These are phyloP conservation scores for Trissoscelio sp. DNA, from an alignment of 2,888 invertebrate species.

Conservation along the genomic window DNA sequence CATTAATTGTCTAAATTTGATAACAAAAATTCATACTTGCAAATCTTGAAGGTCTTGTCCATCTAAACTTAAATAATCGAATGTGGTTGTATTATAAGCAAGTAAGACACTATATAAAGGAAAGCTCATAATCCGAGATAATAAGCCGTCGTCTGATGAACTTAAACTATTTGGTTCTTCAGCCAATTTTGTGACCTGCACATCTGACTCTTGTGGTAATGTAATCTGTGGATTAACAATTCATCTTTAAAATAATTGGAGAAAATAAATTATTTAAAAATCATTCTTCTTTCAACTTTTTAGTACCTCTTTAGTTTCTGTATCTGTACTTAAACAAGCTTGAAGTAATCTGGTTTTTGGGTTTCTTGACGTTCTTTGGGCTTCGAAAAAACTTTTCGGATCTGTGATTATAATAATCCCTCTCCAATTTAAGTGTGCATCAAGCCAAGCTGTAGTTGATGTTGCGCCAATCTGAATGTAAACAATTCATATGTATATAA, in stretches of 20 bases:
- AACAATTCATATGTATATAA: neutral
- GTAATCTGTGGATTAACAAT: constrained; percentile 76
- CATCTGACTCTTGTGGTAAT: constrained; percentile 81
- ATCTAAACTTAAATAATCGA: constrained; percentile 89
- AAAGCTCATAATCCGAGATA: constrained; percentile 90
- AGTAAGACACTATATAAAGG: constrained; percentile 92
- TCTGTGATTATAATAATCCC: constrained; percentile 91
- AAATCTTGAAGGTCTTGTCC: constrained; percentile 80
- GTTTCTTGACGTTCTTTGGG: constrained; percentile 83
- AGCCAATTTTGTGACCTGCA: constrained; percentile 81
- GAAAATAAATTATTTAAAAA: constrained; percentile 79
- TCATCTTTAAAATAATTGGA: too few relatives aligned
- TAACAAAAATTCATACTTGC: too few relatives aligned
- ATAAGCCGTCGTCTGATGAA: constrained; percentile 78
- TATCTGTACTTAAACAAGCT: constrained; percentile 91
- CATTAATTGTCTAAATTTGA: too few relatives aligned
- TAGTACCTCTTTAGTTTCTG: constrained; percentile 90
- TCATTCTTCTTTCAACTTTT: too few relatives aligned
- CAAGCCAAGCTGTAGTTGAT: constrained; percentile 90
- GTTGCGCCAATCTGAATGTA: constrained; percentile 87
- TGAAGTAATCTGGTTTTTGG: constrained; percentile 87
- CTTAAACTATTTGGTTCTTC: constrained; percentile 81
- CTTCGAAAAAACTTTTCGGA: constrained; percentile 89
- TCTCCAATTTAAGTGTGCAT: constrained; percentile 89
- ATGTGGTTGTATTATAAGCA: constrained; percentile 88